phyloP scores from a whole-genome alignment of 2,113 vertebrate genomes.

The Phoenicopterus ruber region DNA sequence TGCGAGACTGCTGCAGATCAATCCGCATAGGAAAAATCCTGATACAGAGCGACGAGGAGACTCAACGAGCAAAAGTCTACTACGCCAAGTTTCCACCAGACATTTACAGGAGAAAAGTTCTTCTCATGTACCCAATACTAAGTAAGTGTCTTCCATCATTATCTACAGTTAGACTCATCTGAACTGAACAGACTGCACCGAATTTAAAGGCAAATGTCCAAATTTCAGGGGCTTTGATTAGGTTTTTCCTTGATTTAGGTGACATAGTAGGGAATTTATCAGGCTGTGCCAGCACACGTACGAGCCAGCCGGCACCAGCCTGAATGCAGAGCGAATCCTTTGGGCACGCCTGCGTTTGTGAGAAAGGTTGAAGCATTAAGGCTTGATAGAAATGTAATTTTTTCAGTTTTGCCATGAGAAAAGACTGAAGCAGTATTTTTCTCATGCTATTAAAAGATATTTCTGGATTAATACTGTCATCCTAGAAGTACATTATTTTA shows the following conservation, averaged over 20 bases:
- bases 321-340: background rate
- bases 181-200: fast-evolving
- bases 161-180: fast-evolving
- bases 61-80: conserved; percentile 95
- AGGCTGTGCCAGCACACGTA: background rate
- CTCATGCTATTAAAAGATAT: background rate
- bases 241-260: background rate
- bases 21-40: conserved; percentile 98
- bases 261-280: background rate
- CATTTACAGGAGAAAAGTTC: conserved; percentile 93
- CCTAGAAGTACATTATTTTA: background rate
- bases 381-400: background rate
- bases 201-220: background rate
- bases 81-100: conserved; percentile 98
- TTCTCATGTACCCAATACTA: conserved; percentile 97
- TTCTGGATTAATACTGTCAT: background rate
- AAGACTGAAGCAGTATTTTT: background rate
- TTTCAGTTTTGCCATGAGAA: background rate
- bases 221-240: background rate
- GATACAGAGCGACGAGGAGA: conserved; percentile 98
- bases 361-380: background rate
- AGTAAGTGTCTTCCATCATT: conserved; percentile 77
- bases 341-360: background rate
- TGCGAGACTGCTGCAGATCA: conserved; percentile 94
- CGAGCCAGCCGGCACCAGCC: background rate